phyloP scores from a whole-genome alignment of 1,140 invertebrate species.

The Cydia strobilella region DNA sequence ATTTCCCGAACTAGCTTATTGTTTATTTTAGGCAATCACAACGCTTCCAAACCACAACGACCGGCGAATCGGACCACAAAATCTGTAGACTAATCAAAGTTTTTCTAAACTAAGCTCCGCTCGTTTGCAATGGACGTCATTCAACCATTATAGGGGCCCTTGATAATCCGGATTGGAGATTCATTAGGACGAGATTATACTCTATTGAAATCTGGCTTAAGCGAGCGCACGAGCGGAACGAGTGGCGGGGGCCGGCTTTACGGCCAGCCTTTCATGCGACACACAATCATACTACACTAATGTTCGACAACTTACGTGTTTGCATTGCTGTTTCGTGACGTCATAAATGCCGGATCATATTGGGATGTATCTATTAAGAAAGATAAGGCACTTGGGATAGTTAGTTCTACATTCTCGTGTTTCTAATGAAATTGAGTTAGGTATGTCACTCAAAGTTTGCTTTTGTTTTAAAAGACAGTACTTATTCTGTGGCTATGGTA shows the following conservation, averaged over 20 bases:
- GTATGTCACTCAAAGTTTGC: no score
- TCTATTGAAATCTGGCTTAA: slow-evolving; percentile 80
- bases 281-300: slow-evolving; percentile 26
- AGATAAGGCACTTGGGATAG: not conserved
- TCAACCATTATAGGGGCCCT: slow-evolving; percentile 65
- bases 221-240: slow-evolving; percentile 49
- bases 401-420: no score
- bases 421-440: no score
- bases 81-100: slow-evolving; percentile 62
- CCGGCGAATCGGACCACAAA: slow-evolving; percentile 10
- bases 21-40: not conserved
- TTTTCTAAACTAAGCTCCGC: slow-evolving; percentile 68
- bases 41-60: not conserved
- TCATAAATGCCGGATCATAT: not conserved
- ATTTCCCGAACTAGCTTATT: not conserved
- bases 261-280: slow-evolving; percentile 1
- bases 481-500: no score
- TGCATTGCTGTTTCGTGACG: slow-evolving; percentile 2
- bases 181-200: slow-evolving; percentile 81
- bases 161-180: slow-evolving; percentile 80
- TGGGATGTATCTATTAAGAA: not conserved
- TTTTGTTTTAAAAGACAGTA: no score
- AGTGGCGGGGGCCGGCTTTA: slow-evolving; percentile 36
- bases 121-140: slow-evolving; percentile 62
- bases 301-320: slow-evolving; percentile 10